Base-by-base conservation (phyloP, 2,113 vertebrate genomes). In the Sakesphorus luctuosus region DNA sequence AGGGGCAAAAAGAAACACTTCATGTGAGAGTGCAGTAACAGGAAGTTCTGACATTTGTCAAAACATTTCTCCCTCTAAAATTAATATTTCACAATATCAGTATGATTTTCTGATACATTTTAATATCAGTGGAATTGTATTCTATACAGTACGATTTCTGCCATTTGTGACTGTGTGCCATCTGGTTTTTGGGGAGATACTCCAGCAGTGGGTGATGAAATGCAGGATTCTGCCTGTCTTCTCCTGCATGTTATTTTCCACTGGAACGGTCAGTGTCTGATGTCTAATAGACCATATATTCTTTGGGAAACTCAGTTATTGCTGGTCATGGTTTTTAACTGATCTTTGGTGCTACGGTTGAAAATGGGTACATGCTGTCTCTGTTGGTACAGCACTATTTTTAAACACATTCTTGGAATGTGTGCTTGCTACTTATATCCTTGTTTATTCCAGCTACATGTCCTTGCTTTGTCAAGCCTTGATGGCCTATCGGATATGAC, bases 41-140 rank as follows among this genome's bases (percentile, higher is more conserved):
- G 78, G 90, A 95, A 87, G 68, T 89, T 88, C 83, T 94, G 90
- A 93, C 14, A 21, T 88, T 95, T 94, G 55, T 94, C 59, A 80
- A 69, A 94, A 53, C 80, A 46, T 66, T 94, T 88, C 13, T 77
- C 55, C n/a, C 23, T 83, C 52, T 36, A 66, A 74, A 90, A 74
- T 35, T 46, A 88, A 9, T 84, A 53, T 55, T 47, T 83, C 40
- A 50, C 77, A 89, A 13, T 66, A 83, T 58, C 33, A 18, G 8
- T 77, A 28, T 86, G 25, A 13, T 59, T 89, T 93, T 85, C 49
- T 82, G 67, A 56, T 83, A 59, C 5, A 9, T 62, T 81, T 77
- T 77, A 40, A 5, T 81, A 63, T n/a, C 17, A 18, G 26, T 84
- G 40, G 40, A 82, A 40, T 65, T 82, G 15, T 68, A 8, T 72